Conservation (phyloP, 2,797 vertebrate species). For the Momotus momota region DNA sequence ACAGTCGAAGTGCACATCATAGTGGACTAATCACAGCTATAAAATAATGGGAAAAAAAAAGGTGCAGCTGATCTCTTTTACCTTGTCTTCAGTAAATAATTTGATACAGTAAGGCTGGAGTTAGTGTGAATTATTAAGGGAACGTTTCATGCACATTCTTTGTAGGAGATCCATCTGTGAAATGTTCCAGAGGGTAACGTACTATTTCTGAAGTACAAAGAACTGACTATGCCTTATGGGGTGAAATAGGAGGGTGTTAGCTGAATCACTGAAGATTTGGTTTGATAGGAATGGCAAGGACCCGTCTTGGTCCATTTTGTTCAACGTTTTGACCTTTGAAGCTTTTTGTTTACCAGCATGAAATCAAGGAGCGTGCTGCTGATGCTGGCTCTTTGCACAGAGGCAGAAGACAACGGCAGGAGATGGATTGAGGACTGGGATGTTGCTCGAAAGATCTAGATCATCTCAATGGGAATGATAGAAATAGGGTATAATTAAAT, state of each 20-base stretch:
- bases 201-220: background rate
- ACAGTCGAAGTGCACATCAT: background rate
- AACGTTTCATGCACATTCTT: background rate
- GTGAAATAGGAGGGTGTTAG: background rate
- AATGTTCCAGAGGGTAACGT: background rate
- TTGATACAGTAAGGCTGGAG: background rate
- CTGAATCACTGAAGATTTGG: background rate
- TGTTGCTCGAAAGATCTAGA: background rate
- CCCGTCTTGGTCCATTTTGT: background rate
- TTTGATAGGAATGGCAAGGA: background rate
- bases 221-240: background rate
- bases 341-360: background rate
- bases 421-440: background rate
- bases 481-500: background rate
- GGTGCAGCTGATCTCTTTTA: background rate
- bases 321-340: background rate
- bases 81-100: background rate
- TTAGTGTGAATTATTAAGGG: background rate
- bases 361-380: background rate
- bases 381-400: background rate
- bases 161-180: background rate
- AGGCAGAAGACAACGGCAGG: background rate
- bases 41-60: background rate
- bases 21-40: background rate
- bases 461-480: background rate